Conservation (phyloP, 2,888 invertebrate species). For the Aspidiotus rigidus region DNA sequence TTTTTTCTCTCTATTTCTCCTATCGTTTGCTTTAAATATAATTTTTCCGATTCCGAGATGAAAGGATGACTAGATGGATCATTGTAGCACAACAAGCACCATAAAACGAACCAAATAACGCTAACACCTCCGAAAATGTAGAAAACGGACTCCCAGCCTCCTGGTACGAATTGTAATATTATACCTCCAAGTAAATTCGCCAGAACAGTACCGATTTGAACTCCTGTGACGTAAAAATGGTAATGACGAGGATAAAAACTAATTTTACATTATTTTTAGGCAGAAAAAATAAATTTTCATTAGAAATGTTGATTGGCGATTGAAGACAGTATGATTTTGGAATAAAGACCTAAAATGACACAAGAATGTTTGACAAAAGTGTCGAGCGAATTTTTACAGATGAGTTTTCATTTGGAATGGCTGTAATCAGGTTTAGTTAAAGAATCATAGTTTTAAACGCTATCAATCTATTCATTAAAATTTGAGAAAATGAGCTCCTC, state of each 20-base stretch:
- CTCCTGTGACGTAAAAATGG: conserved; percentile 37
- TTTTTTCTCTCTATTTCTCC: conserved; percentile 43
- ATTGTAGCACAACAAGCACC: conserved; percentile 40
- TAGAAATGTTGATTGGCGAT: neutral
- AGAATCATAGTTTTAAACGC: too few species aligned
- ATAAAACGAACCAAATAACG: conserved; percentile 43
- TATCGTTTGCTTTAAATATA: conserved; percentile 56
- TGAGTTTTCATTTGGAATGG: too few species aligned
- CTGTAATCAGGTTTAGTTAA: too few species aligned
- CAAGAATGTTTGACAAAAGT: too few species aligned
- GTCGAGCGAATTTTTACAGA: too few species aligned
- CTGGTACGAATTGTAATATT: conserved; percentile 41
- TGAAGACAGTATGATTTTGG: too few species aligned
- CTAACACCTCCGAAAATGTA: conserved; percentile 41
- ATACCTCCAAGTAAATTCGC: conserved; percentile 39
- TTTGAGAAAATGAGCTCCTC: too few species aligned
- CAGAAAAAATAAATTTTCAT: neutral
- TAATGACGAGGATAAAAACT: neutral
- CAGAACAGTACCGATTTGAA: conserved; percentile 40
- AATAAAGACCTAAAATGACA: too few species aligned
- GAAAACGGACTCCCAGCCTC: conserved; percentile 41
- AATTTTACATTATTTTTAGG: neutral
- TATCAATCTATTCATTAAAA: too few species aligned
- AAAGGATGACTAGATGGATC: conserved; percentile 65
- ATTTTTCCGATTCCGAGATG: conserved; percentile 60